Evolutionary conservation across 2,888 invertebrate species (phyloP), one percentile per base, ranked within the genome.

Genomic region (Diarsia mendica): DNA sequence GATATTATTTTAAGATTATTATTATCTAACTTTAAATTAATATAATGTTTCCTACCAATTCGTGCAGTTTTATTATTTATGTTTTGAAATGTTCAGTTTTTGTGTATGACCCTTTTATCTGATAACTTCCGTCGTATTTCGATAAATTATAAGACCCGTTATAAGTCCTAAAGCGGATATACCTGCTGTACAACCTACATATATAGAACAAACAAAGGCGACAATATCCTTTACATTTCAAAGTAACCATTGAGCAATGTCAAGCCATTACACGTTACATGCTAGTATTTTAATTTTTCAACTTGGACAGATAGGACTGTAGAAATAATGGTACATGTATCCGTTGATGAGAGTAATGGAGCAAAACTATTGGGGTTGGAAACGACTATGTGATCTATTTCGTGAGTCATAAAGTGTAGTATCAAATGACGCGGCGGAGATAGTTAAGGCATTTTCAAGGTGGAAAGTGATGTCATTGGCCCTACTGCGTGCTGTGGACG

Each of bases 381-480:
- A 79, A 67, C 77, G 79, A 92, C 80, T 91, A 84, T 90, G 83
- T 84, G 80, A 87, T 90, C 84, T 92, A 91, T 86, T 72, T 63
- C 80, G 60, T 79, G 68, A 51, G 79, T 51, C 75, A 83, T 92
- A 94, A 86, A 91, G 92, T 89, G 78, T 85, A 89, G 76, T 90
- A 87, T 93, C 61, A 83, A 82, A 82, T 77, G 84, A 77, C 82
- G 69, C 77, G 75, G 78, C 58, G 53, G 77, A 77, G 83, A 81
- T 84, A 87, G 89, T 92, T 93, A 90, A 77, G 91, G 75, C 91
- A 84, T 90, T 87, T 88, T 87, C 88, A 86, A 89, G 90, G 92
- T 91, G 89, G 89, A 89, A 88, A 90, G 91, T 92, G 91, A 92
- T 94, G 95, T 95, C 95, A 95, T 94, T 95, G 95, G 94, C 95